A percentile compares a stretch with the other conserved stretches of the same genome.
Conservation (phyloP, 2,797 vertebrate species). For the Manis pentadactyla region DNA sequence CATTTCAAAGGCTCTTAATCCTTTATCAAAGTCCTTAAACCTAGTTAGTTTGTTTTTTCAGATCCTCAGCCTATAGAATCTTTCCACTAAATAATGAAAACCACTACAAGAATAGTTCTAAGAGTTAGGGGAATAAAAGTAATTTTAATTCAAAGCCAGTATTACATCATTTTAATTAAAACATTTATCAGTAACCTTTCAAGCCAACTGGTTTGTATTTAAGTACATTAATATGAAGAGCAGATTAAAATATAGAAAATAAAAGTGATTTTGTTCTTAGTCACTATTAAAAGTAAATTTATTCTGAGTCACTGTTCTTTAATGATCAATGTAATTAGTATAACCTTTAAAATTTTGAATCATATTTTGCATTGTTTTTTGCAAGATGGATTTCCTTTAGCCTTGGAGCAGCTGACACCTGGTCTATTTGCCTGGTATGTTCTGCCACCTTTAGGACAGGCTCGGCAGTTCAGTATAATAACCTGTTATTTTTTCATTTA, state of each 20-base stretch:
- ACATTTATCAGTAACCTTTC: too few species aligned
- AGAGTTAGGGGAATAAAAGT: neutral
- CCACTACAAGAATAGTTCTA: neutral
- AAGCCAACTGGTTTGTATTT: too few species aligned
- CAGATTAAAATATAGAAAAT: neutral
- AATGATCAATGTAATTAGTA: neutral
- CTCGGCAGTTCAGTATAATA: constrained; percentile 67
- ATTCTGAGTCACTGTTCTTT: neutral
- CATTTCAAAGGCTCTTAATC: neutral
- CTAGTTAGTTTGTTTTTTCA: neutral
- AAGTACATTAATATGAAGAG: too few species aligned
- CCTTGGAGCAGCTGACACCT: neutral
- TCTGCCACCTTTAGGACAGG: constrained; percentile 85
- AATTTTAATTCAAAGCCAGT: too few species aligned
- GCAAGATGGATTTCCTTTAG: neutral
- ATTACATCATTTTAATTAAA: too few species aligned
- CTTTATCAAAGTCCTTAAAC: neutral
- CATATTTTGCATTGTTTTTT: neutral
- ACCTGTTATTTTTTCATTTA: neutral
- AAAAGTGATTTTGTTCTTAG: neutral
- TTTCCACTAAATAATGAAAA: neutral
- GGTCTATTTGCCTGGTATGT: neutral
- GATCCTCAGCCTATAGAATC: neutral
- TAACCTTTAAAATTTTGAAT: neutral
- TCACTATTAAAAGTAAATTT: neutral